Evolutionary conservation across 2,888 invertebrate genomes (phyloP).

Genomic region (Lissonota sp.): DNA sequence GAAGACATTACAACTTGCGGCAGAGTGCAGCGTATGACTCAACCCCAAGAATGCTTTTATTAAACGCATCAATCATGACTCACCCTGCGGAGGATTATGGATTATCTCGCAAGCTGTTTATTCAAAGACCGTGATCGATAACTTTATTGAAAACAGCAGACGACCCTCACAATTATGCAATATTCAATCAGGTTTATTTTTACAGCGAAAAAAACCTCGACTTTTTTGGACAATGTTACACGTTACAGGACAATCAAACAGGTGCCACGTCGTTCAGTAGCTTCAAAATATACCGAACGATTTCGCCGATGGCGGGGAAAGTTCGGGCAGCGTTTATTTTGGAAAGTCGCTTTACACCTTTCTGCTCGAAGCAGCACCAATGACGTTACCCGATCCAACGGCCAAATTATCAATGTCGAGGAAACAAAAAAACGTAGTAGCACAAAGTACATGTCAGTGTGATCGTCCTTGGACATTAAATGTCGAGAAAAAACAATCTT

Average conservation of each 20-base stretch:
- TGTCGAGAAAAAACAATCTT: no score
- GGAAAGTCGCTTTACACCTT: conserved; percentile 16
- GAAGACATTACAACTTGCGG: conserved; percentile 7
- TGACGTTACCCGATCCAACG: conserved; percentile 12
- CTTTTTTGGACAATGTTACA: neutral
- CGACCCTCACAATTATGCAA: neutral
- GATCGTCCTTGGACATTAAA: no score
- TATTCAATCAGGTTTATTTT: neutral
- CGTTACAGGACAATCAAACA: neutral
- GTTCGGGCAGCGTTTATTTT: conserved; percentile 21
- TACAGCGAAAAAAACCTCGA: neutral
- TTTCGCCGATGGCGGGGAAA: conserved; percentile 27
- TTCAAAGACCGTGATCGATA: conserved; percentile 25
- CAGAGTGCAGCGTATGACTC: conserved; percentile 39
- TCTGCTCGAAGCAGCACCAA: neutral
- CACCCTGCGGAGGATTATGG: conserved; percentile 25
- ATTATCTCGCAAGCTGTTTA: conserved; percentile 6
- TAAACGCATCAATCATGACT: conserved; percentile 44
- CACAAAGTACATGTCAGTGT: no score
- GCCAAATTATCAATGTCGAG: no score
- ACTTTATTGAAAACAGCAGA: conserved; percentile 25
- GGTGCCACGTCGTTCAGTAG: neutral
- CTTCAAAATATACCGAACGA: conserved; percentile 1
- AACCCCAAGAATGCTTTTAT: conserved; percentile 53
- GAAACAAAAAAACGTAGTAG: no score